These are phyloP conservation scores for Naja naja DNA, from an alignment of 2,113 vertebrate genomes.

Conservation along the genomic window DNA sequence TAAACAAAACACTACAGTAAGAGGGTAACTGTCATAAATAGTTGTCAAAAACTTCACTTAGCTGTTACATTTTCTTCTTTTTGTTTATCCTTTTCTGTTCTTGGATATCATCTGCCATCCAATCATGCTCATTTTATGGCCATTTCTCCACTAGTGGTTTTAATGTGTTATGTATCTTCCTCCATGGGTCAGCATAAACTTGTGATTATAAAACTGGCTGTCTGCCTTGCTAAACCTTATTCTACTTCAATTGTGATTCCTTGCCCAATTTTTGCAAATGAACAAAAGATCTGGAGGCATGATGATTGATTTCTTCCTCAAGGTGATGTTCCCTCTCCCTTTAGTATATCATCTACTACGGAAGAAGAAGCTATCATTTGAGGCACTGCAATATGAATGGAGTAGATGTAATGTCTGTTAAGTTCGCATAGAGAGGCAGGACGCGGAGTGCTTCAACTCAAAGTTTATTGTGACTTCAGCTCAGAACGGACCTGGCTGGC, in stretches of 20 bases:
- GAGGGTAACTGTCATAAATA: neutral
- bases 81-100: slow-evolving; percentile 1
- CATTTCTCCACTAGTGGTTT: neutral
- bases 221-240: neutral
- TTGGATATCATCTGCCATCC: slow-evolving; percentile 64
- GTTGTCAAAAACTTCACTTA: neutral
- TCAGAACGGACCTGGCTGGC: too few relatives aligned
- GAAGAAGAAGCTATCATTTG: neutral
- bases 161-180: neutral
- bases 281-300: neutral
- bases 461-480: too few relatives aligned
- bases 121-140: neutral
- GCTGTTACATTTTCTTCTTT: neutral
- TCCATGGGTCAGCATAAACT: neutral
- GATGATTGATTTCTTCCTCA: neutral
- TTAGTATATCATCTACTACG: neutral
- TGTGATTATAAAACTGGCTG: neutral
- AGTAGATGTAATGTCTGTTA: neutral
- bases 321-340: neutral
- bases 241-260: neutral
- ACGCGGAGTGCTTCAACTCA: too few relatives aligned
- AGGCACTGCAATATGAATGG: neutral
- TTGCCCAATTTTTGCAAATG: neutral
- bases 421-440: too few relatives aligned
- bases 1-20: neutral